A percentile compares a stretch with the other conserved stretches of the same genome.
These are phyloP conservation scores for Cataglyphis rosenhaueri DNA, from an alignment of 2,888 invertebrate genomes.

Conservation along the genomic window DNA sequence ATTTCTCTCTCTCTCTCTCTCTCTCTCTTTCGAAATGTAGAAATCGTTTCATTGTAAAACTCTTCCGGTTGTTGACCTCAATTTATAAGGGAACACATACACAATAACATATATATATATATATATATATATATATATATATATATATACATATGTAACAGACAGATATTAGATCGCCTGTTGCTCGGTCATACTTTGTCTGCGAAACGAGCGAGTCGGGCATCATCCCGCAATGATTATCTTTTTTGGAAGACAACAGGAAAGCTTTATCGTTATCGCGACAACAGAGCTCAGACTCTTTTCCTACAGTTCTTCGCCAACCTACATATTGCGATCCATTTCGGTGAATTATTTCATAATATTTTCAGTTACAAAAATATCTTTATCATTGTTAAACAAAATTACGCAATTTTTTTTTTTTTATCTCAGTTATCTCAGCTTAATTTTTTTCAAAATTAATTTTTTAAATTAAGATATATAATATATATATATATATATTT, in stretches of 20 bases:
- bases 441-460: not conserved
- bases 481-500: constrained; percentile 22
- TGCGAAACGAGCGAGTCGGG: constrained; percentile 49
- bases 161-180: constrained; percentile 21
- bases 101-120: not conserved
- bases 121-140: not conserved
- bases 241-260: constrained; percentile 64
- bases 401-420: not conserved
- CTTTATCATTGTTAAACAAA: constrained; percentile 13
- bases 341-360: constrained; percentile 64
- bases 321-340: constrained; percentile 49
- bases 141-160: not conserved
- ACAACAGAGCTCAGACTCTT: constrained; percentile 58
- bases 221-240: constrained; percentile 64
- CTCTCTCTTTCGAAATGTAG: not conserved
- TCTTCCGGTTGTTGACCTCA: not conserved
- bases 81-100: not conserved
- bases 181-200: constrained; percentile 28
- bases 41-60: constrained; percentile 19
- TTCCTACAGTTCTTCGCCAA: constrained; percentile 59
- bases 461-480: not conserved
- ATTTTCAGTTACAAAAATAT: constrained; percentile 46
- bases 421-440: not conserved
- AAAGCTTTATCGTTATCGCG: constrained; percentile 72
- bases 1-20: not conserved